Evolutionary conservation across 2,888 invertebrate species (phyloP), one percentile per base, ranked within the genome.

Genomic region (Panzeria rudis): DNA sequence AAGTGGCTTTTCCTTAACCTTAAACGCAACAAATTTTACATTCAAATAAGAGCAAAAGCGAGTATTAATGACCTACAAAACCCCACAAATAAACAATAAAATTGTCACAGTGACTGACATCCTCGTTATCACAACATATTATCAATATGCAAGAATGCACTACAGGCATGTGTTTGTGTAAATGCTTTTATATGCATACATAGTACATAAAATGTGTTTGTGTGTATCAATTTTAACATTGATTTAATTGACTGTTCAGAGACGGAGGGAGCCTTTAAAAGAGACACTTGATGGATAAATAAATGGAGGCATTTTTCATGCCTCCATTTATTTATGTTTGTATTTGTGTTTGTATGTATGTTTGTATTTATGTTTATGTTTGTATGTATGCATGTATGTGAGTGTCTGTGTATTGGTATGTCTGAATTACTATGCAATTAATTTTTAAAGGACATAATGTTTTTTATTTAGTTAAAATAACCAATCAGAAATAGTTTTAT

Each of bases 41-140:
- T 29, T 62, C 9, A 20, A 78, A 62, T n/a, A 23, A 9, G 9
- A 41, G 11, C 8, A 15, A 23, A 20, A 23, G 13, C 7, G 23
- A 23, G 62, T 23, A 76, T 76, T 59, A 76, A 61, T 84, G 80
- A 84, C 84, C 84, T 84, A 84, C 71, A 81, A 84, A 72, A 64
- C 13, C 23, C 50, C 23, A 52, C 59, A 25, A 61, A 50, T 23
- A 44, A 66, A 44, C 59, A 78, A 76, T n/a, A 44, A 54, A 29
- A 56, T 62, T 61, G 32, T 8, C 8, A 23, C 50, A 29, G n/a
- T 38, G 59, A 25, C 47, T 38, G 59, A 25, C 47, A 71, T 72
- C 50, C 25, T 44, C 25, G 23, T 68, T 68, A 47, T 68, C 61
- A 35, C 38, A 29, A 20, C n/a, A 56, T 38, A 15, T 50, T 29